phyloP scores from a whole-genome alignment of 2,113 vertebrate species.

The Macquaria australasica region DNA sequence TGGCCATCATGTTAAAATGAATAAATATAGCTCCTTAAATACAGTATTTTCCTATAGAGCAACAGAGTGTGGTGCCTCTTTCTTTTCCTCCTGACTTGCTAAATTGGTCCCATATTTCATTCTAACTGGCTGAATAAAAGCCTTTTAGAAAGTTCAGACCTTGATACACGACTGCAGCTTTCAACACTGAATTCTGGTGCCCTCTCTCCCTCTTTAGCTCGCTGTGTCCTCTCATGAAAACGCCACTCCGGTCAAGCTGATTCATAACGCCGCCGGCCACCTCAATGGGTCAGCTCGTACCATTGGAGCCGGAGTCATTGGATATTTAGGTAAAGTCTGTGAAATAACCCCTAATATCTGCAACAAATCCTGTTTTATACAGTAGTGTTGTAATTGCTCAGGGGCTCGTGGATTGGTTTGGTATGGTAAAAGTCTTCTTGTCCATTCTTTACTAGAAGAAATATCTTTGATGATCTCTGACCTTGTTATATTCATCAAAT shows the following conservation, averaged over 20 bases:
- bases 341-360: too few species aligned
- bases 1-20: not conserved
- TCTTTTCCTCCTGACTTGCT: not conserved
- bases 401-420: not conserved
- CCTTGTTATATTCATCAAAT: not conserved
- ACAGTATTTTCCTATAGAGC: not conserved
- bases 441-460: not conserved
- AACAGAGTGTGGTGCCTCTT: not conserved
- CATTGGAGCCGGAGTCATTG: constrained; percentile 93
- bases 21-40: not conserved
- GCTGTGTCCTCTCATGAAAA: constrained; percentile 98
- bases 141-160: not conserved
- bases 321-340: constrained; percentile 91
- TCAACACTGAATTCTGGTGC: not conserved
- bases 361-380: too few species aligned
- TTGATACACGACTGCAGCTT: not conserved
- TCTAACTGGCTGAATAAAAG: not conserved
- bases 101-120: not conserved
- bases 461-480: not conserved
- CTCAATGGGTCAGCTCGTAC: constrained; percentile 95
- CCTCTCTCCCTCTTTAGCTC: constrained; percentile 82
- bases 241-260: constrained; percentile 95
- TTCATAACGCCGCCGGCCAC: constrained; percentile 96
- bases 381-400: not conserved
- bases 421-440: not conserved